Percentiles rank a stretch among this genome's conserved stretches.
Conservation (phyloP, 2,797 vertebrate species). For the Philypnodon macrostomus region DNA sequence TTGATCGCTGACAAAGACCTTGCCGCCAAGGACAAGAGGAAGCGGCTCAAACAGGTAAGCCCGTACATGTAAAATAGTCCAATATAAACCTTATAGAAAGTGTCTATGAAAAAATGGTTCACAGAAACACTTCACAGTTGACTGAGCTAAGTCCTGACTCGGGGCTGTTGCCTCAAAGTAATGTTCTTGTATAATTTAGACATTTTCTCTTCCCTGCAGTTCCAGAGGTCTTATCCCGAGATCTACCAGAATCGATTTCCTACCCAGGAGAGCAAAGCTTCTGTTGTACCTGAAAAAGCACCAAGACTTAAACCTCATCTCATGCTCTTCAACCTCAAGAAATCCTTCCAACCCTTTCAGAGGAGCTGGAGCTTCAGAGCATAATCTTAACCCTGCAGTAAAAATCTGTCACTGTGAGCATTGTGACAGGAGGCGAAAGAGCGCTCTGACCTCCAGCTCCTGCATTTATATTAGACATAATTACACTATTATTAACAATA, state of each 20-base stretch:
- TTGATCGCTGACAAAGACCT: slow-evolving; percentile 85
- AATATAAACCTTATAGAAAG: too few species aligned
- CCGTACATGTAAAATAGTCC: too few species aligned
- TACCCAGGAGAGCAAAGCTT: slow-evolving; percentile 86
- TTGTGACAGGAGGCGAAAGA: too few species aligned
- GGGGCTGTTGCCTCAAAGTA: not conserved
- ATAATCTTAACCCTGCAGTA: slow-evolving; percentile 52
- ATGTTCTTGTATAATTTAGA: not conserved
- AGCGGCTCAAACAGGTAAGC: slow-evolving; percentile 89
- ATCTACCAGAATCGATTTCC: slow-evolving; percentile 88
- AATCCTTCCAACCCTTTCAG: slow-evolving; percentile 91
- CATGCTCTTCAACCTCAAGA: slow-evolving; percentile 85
- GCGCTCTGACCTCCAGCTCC: too few species aligned
- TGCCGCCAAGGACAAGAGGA: slow-evolving; percentile 89
- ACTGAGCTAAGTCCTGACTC: not conserved
- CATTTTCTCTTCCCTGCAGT: slow-evolving; percentile 68
- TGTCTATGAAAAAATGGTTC: not conserved
- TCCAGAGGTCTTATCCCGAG: slow-evolving; percentile 92
- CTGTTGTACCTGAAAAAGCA: slow-evolving; percentile 82
- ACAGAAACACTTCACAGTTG: not conserved
- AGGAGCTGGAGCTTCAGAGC: slow-evolving; percentile 94
- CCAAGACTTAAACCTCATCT: slow-evolving; percentile 80
- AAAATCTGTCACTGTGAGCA: not conserved
- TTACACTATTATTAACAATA: too few species aligned
- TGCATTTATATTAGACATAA: too few species aligned